Evolutionary conservation across 2,113 vertebrate genomes (phyloP).

Genomic region (Poecilia latipinna): DNA sequence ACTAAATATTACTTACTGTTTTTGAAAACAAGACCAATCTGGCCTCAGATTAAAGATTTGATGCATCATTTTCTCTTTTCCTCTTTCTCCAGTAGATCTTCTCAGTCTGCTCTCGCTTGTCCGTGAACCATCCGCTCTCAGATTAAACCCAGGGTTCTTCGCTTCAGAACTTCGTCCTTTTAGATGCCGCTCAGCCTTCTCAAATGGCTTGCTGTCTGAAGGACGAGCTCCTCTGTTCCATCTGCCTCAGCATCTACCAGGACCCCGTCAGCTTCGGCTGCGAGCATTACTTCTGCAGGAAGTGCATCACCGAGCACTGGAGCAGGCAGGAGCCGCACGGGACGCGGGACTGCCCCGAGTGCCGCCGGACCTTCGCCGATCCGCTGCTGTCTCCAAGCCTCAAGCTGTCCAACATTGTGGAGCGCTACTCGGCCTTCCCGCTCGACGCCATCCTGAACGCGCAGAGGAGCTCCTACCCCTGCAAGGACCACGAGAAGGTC

Average conservation of each 20-base stretch:
- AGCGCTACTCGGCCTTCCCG: conserved; percentile 95
- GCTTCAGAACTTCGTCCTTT: conserved; percentile 34
- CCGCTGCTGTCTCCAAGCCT: conserved; percentile 93
- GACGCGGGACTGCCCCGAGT: conserved; percentile 93
- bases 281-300: conserved; percentile 97
- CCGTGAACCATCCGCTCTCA: conserved; percentile 25
- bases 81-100: conserved; percentile 27
- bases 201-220: conserved; percentile 96
- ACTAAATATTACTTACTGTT: conserved; percentile 1
- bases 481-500: conserved; percentile 98
- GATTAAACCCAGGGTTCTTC: conserved; percentile 41
- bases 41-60: not conserved
- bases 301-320: conserved; percentile 98
- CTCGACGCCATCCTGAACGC: conserved; percentile 93
- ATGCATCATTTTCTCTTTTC: conserved; percentile 2
- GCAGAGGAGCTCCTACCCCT: conserved; percentile 91
- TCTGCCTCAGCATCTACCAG: conserved; percentile 98
- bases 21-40: not conserved
- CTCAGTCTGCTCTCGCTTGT: conserved; percentile 32
- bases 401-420: conserved; percentile 98
- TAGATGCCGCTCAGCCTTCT: conserved; percentile 65
- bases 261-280: conserved; percentile 97
- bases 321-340: conserved; percentile 91
- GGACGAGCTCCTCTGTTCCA: conserved; percentile 98
- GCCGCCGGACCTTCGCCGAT: conserved; percentile 90